These are phyloP conservation scores for Nowickia ferox DNA, from an alignment of 2,888 invertebrate genomes.

Conservation along the genomic window DNA sequence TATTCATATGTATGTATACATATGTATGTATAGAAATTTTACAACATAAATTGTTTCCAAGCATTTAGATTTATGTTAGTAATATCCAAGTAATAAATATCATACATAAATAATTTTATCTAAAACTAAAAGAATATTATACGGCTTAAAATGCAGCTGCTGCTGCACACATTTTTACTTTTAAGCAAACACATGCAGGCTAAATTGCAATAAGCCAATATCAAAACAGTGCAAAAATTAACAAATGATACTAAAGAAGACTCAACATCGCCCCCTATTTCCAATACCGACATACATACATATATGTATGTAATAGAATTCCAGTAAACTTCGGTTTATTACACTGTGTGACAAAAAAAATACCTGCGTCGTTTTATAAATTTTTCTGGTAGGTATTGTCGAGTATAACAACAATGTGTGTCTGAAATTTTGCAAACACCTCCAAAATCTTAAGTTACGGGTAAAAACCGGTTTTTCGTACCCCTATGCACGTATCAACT, in stretches of 20 bases:
- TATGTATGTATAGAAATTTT: neutral
- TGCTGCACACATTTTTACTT: slow-evolving; percentile 5
- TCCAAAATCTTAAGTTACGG: no score
- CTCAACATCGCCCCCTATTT: slow-evolving; percentile 61
- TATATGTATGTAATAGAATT: neutral
- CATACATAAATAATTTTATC: slow-evolving; percentile 1
- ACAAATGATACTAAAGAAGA: slow-evolving; percentile 53
- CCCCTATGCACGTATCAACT: no score
- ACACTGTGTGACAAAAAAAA: no score
- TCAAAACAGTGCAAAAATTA: slow-evolving; percentile 32
- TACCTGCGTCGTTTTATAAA: no score
- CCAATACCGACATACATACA: neutral
- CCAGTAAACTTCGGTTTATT: slow-evolving; percentile 42
- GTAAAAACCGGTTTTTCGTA: no score
- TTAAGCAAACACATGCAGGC: slow-evolving; percentile 35
- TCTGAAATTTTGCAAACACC: no score
- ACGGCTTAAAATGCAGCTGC: slow-evolving; percentile 53
- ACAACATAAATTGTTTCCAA: neutral
- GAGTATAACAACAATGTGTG: no score
- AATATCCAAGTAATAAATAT: neutral
- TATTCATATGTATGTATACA: no score
- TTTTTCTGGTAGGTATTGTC: no score
- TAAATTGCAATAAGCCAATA: slow-evolving; percentile 46
- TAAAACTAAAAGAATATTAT: slow-evolving; percentile 42
- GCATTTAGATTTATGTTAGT: neutral